Conservation (phyloP, 2,113 vertebrate species). For the Takifugu flavidus region DNA sequence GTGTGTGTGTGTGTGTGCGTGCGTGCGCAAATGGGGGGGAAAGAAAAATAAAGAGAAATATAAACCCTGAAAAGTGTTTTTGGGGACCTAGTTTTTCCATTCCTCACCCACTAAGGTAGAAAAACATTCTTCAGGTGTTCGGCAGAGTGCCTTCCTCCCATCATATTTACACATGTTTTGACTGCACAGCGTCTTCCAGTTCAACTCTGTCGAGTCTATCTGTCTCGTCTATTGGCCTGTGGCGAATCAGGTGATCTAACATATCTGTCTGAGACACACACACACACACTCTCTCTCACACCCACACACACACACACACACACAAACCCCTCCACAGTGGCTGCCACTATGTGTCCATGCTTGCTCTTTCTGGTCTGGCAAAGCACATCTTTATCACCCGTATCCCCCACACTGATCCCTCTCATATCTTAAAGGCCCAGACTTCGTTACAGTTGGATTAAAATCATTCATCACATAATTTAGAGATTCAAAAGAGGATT, state of each 20-base stretch:
- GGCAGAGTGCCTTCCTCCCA: conserved; percentile 33
- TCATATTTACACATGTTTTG: conserved; percentile 39
- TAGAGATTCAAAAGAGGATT: conserved; percentile 1
- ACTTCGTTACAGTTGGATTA: conserved; percentile 27
- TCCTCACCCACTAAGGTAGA: conserved; percentile 22
- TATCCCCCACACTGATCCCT: background rate
- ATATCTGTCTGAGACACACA: conserved; percentile 18
- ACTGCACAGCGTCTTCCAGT: conserved; percentile 40
- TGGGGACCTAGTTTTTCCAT: conserved; percentile 10
- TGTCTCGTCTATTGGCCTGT: conserved; percentile 8
- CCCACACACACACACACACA: too few species aligned
- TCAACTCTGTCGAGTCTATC: conserved; percentile 55
- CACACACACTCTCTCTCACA: background rate
- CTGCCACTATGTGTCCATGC: conserved; percentile 38
- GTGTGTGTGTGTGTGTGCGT: conserved; percentile 8
- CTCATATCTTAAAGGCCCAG: conserved; percentile 16
- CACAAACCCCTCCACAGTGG: background rate
- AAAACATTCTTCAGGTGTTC: conserved; percentile 42
- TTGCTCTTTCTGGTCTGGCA: conserved; percentile 26
- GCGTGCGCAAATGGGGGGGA: conserved; percentile 24
- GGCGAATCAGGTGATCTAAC: conserved; percentile 10
- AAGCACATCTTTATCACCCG: conserved; percentile 20
- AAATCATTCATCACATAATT: conserved; percentile 12
- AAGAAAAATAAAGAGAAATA: conserved; percentile 47
- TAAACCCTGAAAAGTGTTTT: conserved; percentile 44